Percentiles rank a stretch among this genome's conserved stretches.
phyloP scores from a whole-genome alignment of 2,888 invertebrate genomes.

The Tetragnatha montana region DNA sequence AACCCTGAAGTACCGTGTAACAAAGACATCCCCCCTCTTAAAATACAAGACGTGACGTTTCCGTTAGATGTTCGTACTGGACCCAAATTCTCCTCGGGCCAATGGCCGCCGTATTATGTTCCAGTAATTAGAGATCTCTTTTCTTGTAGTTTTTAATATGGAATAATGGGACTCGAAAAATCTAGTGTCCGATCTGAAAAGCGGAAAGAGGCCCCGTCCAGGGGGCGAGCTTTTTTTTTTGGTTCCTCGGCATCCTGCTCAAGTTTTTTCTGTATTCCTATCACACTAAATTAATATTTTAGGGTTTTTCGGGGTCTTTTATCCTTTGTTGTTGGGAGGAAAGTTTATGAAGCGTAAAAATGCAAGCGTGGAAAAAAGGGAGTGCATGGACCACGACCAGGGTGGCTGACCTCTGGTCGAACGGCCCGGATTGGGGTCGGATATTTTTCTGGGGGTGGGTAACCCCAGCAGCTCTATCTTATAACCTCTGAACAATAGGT shows the following conservation, averaged over 20 bases:
- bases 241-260: conserved; percentile 21
- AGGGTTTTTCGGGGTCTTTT: conserved; percentile 1
- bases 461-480: not conserved
- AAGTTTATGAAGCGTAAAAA: conserved; percentile 24
- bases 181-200: conserved; percentile 24
- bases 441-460: not conserved
- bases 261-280: not conserved
- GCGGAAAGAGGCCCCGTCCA: conserved; percentile 42
- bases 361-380: not conserved
- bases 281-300: conserved; percentile 32
- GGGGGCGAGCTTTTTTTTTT: conserved; percentile 25
- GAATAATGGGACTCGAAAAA: conserved; percentile 35
- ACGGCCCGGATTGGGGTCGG: not conserved
- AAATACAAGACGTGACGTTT: conserved; percentile 54
- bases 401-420: not conserved
- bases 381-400: not conserved
- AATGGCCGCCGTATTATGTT: conserved; percentile 45
- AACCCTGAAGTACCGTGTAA: conserved; percentile 29
- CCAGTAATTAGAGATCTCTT: conserved; percentile 42
- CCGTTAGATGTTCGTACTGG: conserved; percentile 35
- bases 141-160: conserved; percentile 36
- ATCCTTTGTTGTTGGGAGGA: not conserved
- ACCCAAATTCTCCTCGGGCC: conserved; percentile 28
- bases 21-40: conserved; percentile 39
- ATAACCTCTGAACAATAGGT: too few relatives aligned